These are phyloP conservation scores for Drosophila hydei DNA, from an alignment of 1,140 invertebrate species.

Conservation along the genomic window DNA sequence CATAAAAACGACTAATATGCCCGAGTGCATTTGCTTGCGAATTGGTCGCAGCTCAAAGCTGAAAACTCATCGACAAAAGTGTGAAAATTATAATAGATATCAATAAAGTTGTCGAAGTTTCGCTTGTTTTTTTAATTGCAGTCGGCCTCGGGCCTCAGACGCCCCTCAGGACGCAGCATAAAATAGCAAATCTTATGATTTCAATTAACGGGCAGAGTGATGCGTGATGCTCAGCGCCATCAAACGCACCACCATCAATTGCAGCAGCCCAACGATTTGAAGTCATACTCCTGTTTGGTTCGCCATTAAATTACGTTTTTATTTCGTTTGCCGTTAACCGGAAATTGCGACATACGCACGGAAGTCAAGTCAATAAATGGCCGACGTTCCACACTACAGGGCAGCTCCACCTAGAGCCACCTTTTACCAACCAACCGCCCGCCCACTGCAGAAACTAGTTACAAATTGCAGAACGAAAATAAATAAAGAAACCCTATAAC, in stretches of 20 bases:
- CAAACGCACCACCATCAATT: neutral
- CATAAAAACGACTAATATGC: conserved; percentile 70
- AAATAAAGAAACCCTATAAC: conserved; percentile 60
- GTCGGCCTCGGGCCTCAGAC: neutral
- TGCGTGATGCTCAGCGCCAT: conserved; percentile 15
- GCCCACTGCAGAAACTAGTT: conserved; percentile 62
- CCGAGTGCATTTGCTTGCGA: conserved; percentile 58
- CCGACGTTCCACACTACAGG: conserved; percentile 23
- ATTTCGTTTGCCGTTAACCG: conserved; percentile 80
- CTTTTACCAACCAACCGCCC: conserved; percentile 3
- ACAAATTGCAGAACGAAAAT: conserved; percentile 62
- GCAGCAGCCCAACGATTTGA: neutral
- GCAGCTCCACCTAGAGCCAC: neutral
- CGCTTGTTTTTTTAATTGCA: conserved; percentile 55
- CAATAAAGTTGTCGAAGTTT: conserved; percentile 73
- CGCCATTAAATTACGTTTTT: conserved; percentile 79
- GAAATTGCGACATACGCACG: conserved; percentile 82
- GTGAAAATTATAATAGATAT: conserved; percentile 80
- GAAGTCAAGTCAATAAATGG: conserved; percentile 80
- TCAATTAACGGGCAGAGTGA: conserved; percentile 59
- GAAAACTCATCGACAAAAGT: conserved; percentile 46
- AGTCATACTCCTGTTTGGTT: conserved; percentile 32
- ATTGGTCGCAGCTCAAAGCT: conserved; percentile 19
- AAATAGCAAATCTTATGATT: conserved; percentile 73
- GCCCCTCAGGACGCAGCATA: conserved; percentile 36